These are phyloP conservation scores for Callinectes sapidus DNA, from an alignment of 2,888 invertebrate genomes.

Conservation along the genomic window DNA sequence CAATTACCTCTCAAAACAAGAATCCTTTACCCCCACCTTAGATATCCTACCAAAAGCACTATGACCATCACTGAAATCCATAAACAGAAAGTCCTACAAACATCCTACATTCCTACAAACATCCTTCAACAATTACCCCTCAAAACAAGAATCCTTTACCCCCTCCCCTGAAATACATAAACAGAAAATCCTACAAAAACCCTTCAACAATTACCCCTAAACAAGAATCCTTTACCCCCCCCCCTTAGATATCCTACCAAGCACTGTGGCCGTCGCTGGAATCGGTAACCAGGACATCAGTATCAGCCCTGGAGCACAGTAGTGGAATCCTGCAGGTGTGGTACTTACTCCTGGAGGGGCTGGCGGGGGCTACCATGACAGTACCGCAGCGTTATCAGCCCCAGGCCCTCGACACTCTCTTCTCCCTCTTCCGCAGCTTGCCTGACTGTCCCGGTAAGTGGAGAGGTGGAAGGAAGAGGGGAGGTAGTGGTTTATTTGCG, in stretches of 20 bases:
- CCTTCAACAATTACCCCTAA: not conserved
- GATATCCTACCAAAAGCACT: too few relatives aligned
- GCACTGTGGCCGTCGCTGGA: constrained; percentile 60
- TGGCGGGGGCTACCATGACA: constrained; percentile 80
- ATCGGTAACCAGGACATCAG: not conserved
- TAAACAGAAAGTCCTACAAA: too few relatives aligned
- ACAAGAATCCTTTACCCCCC: not conserved
- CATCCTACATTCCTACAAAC: too few relatives aligned
- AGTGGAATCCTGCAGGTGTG: constrained; percentile 90
- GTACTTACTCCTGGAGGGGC: constrained; percentile 91
- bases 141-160: not conserved
- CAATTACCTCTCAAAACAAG: too few relatives aligned
- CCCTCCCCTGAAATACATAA: constrained; percentile 38
- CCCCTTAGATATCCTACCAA: constrained; percentile 54
- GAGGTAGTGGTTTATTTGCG: too few relatives aligned
- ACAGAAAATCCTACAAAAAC: not conserved
- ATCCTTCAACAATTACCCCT: not conserved
- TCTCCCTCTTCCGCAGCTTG: constrained; percentile 87
- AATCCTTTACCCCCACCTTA: too few relatives aligned
- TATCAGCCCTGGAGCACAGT: constrained; percentile 70
- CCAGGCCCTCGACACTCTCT: constrained; percentile 90
- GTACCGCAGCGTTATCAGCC: constrained; percentile 87
- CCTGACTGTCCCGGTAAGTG: constrained; percentile 82
- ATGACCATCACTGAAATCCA: too few relatives aligned
- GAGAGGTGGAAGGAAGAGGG: not conserved